Evolutionary conservation across 2,797 vertebrate species (phyloP).

Genomic region (Eremophila alpestris): DNA sequence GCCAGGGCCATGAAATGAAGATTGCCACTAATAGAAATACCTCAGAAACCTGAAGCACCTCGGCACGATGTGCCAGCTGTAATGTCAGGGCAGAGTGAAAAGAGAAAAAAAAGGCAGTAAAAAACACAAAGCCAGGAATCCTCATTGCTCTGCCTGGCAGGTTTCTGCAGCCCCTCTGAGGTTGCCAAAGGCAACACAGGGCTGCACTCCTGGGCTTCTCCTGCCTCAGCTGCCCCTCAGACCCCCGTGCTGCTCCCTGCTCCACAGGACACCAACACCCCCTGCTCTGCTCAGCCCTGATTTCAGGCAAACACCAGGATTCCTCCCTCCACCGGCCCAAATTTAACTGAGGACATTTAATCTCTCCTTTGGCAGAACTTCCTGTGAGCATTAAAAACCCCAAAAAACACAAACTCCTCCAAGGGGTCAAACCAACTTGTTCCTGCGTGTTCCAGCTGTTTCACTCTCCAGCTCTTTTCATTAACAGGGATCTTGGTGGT

Average conservation of each 20-base stretch:
- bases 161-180: not conserved
- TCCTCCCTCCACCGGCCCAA: not conserved
- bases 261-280: not conserved
- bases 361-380: not conserved
- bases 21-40: not conserved
- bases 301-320: not conserved
- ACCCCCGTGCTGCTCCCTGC: not conserved
- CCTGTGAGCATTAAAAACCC: not conserved
- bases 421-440: not conserved
- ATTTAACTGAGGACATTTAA: not conserved
- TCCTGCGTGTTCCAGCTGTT: not conserved
- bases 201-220: not conserved
- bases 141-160: not conserved
- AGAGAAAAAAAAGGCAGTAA: not conserved
- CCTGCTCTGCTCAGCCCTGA: not conserved
- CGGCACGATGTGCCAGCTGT: not conserved
- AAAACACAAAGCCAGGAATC: not conserved
- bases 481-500: not conserved
- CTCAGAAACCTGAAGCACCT: not conserved
- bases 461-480: not conserved
- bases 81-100: not conserved
- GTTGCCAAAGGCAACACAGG: not conserved
- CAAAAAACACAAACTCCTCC: not conserved
- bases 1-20: constrained; percentile 33
- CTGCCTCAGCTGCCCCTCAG: not conserved